Evolutionary conservation across 2,113 vertebrate genomes (phyloP).

Genomic region (Cygnus atratus): DNA sequence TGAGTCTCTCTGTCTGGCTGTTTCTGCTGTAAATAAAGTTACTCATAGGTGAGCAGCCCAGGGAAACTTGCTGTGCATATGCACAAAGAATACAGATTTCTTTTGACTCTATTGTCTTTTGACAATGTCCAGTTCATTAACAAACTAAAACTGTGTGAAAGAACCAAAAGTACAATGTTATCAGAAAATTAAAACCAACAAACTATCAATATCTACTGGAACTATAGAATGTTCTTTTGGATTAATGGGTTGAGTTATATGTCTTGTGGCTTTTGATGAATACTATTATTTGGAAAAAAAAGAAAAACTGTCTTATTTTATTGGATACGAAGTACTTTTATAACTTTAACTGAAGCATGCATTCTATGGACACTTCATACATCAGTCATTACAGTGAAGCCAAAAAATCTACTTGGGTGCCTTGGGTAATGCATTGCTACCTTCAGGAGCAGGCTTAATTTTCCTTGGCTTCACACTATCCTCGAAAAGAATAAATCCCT

Average conservation of each 20-base stretch:
- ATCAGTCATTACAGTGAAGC: background rate
- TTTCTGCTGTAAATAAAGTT: conserved; percentile 30
- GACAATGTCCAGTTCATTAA: background rate
- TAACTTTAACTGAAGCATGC: background rate
- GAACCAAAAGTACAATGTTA: background rate
- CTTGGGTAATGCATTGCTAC: background rate
- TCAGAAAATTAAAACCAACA: background rate
- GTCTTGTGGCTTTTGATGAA: background rate
- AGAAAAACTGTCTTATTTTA: background rate
- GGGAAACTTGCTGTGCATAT: background rate
- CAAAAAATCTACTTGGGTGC: background rate
- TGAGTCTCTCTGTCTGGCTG: conserved; percentile 29
- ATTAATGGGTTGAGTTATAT: background rate
- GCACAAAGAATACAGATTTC: background rate
- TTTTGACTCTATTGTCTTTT: background rate
- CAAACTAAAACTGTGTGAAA: background rate
- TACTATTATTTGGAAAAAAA: background rate
- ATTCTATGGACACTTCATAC: background rate
- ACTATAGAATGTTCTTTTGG: background rate
- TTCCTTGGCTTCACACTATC: background rate
- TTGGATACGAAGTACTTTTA: background rate
- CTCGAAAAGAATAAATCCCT: background rate
- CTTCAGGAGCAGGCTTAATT: background rate
- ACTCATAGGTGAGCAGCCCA: background rate
- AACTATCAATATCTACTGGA: background rate